A percentile compares a stretch with the other conserved stretches of the same genome.
Evolutionary conservation across 2,888 invertebrate genomes (phyloP).

Genomic region (Ischnus inquisitorius): DNA sequence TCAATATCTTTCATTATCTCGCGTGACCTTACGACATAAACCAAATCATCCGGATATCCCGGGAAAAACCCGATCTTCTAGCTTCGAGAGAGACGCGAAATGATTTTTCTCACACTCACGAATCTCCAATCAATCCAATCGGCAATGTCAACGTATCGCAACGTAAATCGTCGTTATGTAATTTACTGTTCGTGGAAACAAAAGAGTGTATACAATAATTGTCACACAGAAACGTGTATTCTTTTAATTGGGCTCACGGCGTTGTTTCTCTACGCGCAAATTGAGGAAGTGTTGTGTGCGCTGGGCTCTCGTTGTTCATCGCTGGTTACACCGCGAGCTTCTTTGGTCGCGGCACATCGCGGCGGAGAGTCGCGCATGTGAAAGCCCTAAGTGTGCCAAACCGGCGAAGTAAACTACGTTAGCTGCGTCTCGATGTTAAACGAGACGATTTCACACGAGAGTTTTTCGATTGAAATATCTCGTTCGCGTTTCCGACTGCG

Average conservation of each 20-base stretch:
- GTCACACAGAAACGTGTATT: slow-evolving; percentile 5
- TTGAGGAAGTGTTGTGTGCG: slow-evolving; percentile 71
- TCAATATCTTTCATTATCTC: slow-evolving; percentile 25
- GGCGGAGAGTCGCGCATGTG: slow-evolving; percentile 52
- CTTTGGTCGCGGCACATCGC: neutral
- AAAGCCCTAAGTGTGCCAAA: slow-evolving; percentile 69
- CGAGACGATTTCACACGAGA: slow-evolving; percentile 35
- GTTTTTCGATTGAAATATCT: slow-evolving; percentile 12
- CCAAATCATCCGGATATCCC: slow-evolving; percentile 34
- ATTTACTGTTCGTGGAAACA: slow-evolving; percentile 6
- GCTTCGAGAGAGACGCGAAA: neutral
- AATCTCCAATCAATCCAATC: neutral
- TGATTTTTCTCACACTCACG: slow-evolving; percentile 19
- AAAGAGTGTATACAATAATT: neutral
- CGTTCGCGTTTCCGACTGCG: neutral
- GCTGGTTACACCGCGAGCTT: slow-evolving; percentile 15
- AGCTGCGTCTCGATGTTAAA: slow-evolving; percentile 13
- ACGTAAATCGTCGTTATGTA: neutral
- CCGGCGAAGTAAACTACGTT: slow-evolving; percentile 13
- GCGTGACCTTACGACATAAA: slow-evolving; percentile 53
- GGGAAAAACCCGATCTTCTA: slow-evolving; percentile 45
- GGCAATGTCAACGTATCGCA: neutral
- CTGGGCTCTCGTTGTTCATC: slow-evolving; percentile 54
- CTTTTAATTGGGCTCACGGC: slow-evolving; percentile 54
- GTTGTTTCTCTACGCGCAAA: slow-evolving; percentile 62